phyloP scores from a whole-genome alignment of 2,888 invertebrate genomes.

The Plutella xylostella region DNA sequence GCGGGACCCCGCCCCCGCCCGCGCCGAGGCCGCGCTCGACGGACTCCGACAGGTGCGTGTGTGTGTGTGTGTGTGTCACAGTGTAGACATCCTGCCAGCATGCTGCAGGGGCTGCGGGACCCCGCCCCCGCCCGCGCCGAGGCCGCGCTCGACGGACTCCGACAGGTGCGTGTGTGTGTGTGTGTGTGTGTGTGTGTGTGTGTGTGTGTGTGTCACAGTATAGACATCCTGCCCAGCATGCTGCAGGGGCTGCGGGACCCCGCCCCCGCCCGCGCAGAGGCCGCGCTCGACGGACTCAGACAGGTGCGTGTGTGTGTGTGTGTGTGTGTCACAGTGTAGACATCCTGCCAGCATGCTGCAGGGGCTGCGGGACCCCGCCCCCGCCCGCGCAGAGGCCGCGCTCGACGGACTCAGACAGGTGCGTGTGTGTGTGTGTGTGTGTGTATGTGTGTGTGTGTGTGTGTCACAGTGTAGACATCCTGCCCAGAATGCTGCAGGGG shows the following conservation, averaged over 20 bases:
- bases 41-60: conserved; percentile 92
- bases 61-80: no score
- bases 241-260: conserved; percentile 80
- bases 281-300: conserved; percentile 93
- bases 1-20: conserved; percentile 80
- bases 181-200: no score
- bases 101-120: conserved; percentile 82
- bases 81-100: conserved; percentile 96
- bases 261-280: conserved; percentile 84
- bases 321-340: no score
- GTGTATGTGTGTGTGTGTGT: no score
- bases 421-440: no score
- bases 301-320: no score
- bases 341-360: conserved; percentile 93
- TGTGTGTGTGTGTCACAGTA: no score
- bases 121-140: conserved; percentile 85
- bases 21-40: conserved; percentile 92
- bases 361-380: conserved; percentile 78
- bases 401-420: conserved; percentile 93
- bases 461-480: no score
- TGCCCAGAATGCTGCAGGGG: conserved; percentile 87
- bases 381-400: conserved; percentile 85
- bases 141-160: conserved; percentile 93
- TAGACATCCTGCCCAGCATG: conserved; percentile 94
- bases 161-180: no score